Percentiles rank a stretch among this genome's conserved stretches.
Evolutionary conservation across 2,888 invertebrate genomes (phyloP).

Genomic region (Apodemia zela): DNA sequence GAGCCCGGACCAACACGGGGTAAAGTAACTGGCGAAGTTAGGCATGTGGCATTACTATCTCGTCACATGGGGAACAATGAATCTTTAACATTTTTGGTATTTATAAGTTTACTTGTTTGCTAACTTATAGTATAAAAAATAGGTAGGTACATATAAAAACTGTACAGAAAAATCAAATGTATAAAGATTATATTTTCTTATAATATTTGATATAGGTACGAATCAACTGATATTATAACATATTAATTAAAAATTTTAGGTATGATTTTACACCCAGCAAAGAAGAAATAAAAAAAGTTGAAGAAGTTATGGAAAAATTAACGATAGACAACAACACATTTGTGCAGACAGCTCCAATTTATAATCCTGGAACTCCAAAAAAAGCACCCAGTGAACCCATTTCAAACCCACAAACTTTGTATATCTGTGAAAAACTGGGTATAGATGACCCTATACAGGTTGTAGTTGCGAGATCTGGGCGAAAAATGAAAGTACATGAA

Average conservation of each 20-base stretch:
- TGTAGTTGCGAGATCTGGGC: constrained; percentile 74
- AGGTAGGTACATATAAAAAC: too few species aligned
- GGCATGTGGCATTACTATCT: too few species aligned
- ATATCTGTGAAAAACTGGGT: constrained; percentile 84
- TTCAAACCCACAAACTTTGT: constrained; percentile 85
- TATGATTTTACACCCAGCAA: constrained; percentile 86
- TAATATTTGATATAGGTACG: too few species aligned
- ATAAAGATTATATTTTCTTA: too few species aligned
- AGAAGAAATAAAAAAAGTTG: constrained; percentile 85
- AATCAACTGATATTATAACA: neutral
- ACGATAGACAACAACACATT: constrained; percentile 88
- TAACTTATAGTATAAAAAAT: too few species aligned
- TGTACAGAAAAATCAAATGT: too few species aligned
- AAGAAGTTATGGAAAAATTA: constrained; percentile 83
- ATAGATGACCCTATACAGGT: constrained; percentile 91
- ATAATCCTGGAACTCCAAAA: constrained; percentile 60
- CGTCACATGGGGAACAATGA: too few species aligned
- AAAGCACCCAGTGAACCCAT: constrained; percentile 70
- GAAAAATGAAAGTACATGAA: constrained; percentile 49
- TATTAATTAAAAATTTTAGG: constrained; percentile 58
- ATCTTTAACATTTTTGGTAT: too few species aligned
- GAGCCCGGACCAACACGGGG: too few species aligned
- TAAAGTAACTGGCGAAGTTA: too few species aligned
- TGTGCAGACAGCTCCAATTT: constrained; percentile 85
- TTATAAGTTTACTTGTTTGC: too few species aligned